phyloP scores from a whole-genome alignment of 2,797 vertebrate species.

The Mustela erminea region DNA sequence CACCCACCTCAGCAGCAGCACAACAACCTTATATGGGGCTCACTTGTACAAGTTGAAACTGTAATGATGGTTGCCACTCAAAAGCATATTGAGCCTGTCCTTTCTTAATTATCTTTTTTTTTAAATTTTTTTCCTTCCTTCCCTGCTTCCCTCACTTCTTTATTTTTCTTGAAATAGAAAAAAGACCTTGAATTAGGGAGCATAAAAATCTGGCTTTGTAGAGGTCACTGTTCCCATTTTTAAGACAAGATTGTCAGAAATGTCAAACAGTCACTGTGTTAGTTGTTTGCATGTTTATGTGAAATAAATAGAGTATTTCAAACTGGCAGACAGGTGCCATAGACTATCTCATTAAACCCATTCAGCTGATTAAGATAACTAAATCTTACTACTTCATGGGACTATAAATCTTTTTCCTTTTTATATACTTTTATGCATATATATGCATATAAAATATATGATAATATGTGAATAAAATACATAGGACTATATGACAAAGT shows the following conservation, averaged over 20 bases:
- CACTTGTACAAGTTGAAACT: slow-evolving; percentile 35
- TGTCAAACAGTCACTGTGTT: not conserved
- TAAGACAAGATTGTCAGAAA: not conserved
- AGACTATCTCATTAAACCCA: not conserved
- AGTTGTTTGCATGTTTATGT: not conserved
- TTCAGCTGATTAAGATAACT: slow-evolving; percentile 24
- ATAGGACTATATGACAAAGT: not conserved
- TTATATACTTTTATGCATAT: not conserved
- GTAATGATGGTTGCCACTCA: not conserved
- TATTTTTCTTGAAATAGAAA: not conserved
- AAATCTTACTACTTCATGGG: not conserved
- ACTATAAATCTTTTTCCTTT: not conserved
- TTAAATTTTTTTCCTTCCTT: too few species aligned
- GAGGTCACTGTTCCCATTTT: not conserved
- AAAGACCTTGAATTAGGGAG: not conserved
- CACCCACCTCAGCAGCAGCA: not conserved
- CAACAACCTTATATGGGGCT: not conserved
- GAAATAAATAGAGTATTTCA: slow-evolving; percentile 64
- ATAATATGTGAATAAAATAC: slow-evolving; percentile 4
- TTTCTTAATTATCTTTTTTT: not conserved
- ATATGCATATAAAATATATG: not conserved
- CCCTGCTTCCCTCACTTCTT: not conserved
- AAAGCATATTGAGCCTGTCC: not conserved
- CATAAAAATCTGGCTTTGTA: not conserved
- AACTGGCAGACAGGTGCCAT: not conserved